Conservation (phyloP, 2,888 invertebrate genomes). For the Eugnorisma glareosa region DNA sequence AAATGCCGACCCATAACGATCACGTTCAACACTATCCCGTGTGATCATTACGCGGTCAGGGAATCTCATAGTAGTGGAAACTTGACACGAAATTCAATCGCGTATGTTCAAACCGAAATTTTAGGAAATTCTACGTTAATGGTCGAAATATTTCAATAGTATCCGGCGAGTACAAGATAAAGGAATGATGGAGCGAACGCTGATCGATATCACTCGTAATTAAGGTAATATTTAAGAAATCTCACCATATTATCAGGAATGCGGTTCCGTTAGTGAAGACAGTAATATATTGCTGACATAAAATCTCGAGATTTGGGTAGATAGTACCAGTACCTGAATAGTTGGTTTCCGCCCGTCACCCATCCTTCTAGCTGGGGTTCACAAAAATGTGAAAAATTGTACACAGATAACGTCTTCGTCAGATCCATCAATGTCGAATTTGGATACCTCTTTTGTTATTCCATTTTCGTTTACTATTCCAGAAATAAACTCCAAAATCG, state of each 20-base stretch:
- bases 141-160: conserved; percentile 71
- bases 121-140: conserved; percentile 68
- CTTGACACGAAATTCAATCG: conserved; percentile 51
- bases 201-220: conserved; percentile 87
- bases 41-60: conserved; percentile 52
- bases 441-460: conserved; percentile 62
- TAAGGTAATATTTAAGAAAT: conserved; percentile 88
- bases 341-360: conserved; percentile 84
- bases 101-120: conserved; percentile 50
- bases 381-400: conserved; percentile 87
- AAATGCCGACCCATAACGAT: conserved; percentile 40
- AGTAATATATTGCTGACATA: conserved; percentile 89
- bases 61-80: conserved; percentile 54
- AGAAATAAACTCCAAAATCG: background rate
- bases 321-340: conserved; percentile 87
- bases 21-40: conserved; percentile 48
- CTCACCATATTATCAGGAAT: conserved; percentile 85
- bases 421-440: conserved; percentile 86
- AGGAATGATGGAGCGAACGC: conserved; percentile 82
- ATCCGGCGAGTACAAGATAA: conserved; percentile 75
- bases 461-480: conserved; percentile 29
- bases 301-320: conserved; percentile 86
- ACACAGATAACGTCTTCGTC: conserved; percentile 78
- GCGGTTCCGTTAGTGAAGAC: conserved; percentile 82
- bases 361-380: conserved; percentile 78